Evolutionary conservation across 2,797 vertebrate species (phyloP).

Genomic region (Bovichtus diacanthus): DNA sequence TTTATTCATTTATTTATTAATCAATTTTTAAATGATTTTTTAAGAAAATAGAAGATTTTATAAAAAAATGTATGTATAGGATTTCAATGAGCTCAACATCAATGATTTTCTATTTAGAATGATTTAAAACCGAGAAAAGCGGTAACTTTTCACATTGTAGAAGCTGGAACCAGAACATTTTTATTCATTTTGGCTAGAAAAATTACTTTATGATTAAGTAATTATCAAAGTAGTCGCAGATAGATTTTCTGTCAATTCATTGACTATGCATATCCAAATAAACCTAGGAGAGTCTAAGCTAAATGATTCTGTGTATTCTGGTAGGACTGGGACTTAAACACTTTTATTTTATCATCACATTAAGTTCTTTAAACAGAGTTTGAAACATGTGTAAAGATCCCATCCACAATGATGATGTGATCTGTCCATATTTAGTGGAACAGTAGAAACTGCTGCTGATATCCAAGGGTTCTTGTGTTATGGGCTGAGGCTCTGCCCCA

Average conservation of each 20-base stretch:
- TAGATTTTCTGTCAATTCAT: background rate
- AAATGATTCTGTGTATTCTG: slow-evolving; percentile 5
- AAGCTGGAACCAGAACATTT: background rate
- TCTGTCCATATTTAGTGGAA: slow-evolving; percentile 1
- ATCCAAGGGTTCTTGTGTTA: slow-evolving; percentile 31
- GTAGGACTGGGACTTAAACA: background rate
- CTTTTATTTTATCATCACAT: background rate
- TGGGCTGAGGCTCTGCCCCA: slow-evolving; percentile 31
- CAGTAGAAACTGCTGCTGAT: background rate
- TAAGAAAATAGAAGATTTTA: no score
- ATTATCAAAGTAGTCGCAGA: background rate
- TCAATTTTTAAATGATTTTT: no score
- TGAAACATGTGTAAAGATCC: background rate
- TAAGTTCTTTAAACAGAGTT: background rate
- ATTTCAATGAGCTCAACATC: slow-evolving; percentile 7
- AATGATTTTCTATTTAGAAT: no score
- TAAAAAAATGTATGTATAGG: background rate
- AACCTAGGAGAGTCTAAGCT: background rate
- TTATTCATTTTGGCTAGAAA: background rate
- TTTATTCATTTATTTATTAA: no score
- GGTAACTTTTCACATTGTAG: background rate
- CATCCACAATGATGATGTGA: background rate
- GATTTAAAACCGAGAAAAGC: background rate
- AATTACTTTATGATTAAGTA: background rate
- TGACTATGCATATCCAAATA: background rate